A percentile compares a stretch with the other conserved stretches of the same genome.
phyloP scores from a whole-genome alignment of 2,797 vertebrate species.

The Podarcis lilfordi region DNA sequence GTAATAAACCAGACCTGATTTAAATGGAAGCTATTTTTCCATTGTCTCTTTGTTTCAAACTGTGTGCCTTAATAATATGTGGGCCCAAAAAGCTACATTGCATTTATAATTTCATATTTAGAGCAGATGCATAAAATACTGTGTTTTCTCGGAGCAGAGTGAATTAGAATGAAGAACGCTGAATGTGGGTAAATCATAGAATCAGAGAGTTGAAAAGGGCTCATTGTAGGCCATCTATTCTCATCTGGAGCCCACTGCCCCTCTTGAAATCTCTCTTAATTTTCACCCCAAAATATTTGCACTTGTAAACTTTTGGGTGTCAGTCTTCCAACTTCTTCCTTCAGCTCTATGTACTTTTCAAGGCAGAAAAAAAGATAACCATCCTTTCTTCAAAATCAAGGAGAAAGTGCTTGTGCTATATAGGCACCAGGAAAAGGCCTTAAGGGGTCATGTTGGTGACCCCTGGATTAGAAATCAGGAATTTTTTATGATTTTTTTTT shows the following conservation, averaged over 20 bases:
- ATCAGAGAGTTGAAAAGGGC: background rate
- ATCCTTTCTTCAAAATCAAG: too few species aligned
- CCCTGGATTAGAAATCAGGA: too few species aligned
- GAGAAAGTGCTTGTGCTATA: too few species aligned
- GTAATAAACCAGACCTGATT: conserved; percentile 40
- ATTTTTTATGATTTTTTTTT: too few species aligned
- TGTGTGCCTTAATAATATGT: conserved; percentile 39
- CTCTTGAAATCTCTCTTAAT: background rate
- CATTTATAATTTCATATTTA: conserved; percentile 51
- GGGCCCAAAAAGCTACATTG: conserved; percentile 33
- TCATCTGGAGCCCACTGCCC: too few species aligned
- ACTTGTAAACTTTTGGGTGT: too few species aligned
- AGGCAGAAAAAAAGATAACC: too few species aligned
- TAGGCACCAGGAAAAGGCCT: too few species aligned
- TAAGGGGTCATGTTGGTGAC: too few species aligned
- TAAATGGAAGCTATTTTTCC: conserved; percentile 45
- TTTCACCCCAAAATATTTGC: background rate
- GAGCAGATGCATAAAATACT: conserved; percentile 7
- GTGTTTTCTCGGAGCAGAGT: background rate
- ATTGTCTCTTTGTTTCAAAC: conserved; percentile 47
- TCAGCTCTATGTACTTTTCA: too few species aligned
- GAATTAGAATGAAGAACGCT: background rate
- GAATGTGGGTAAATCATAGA: background rate
- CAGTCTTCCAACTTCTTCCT: too few species aligned
- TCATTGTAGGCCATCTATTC: too few species aligned